Evolutionary conservation across 2,888 invertebrate genomes (phyloP).

Genomic region (Abrostola tripartita): DNA sequence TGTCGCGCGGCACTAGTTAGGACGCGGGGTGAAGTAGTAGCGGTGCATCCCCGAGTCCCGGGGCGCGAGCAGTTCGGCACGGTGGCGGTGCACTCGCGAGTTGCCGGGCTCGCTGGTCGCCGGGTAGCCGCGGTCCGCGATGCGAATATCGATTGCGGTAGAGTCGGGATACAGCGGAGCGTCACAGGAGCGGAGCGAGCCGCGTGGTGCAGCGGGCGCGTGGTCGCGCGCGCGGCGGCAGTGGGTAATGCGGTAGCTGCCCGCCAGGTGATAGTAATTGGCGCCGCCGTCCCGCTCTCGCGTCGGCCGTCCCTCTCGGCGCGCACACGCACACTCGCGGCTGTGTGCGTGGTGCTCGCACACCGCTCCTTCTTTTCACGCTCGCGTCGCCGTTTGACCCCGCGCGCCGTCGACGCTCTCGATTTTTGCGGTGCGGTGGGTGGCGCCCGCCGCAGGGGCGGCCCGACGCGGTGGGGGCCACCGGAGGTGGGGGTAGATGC

Average conservation of each 20-base stretch:
- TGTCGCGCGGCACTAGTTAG: slow-evolving; percentile 66
- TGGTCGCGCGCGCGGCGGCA: slow-evolving; percentile 89
- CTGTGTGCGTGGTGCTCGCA: slow-evolving; percentile 80
- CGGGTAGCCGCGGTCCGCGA: slow-evolving; percentile 61
- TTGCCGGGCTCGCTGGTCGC: slow-evolving; percentile 50
- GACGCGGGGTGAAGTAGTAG: slow-evolving; percentile 56
- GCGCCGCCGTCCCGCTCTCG: slow-evolving; percentile 87
- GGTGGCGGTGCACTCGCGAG: slow-evolving; percentile 68
- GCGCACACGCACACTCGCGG: slow-evolving; percentile 81
- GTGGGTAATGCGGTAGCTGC: slow-evolving; percentile 90
- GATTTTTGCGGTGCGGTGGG: slow-evolving; percentile 91
- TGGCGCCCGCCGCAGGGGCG: slow-evolving; percentile 88
- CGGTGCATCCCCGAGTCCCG: slow-evolving; percentile 63
- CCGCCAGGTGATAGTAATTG: slow-evolving; percentile 90
- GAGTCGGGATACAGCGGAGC: slow-evolving; percentile 69
- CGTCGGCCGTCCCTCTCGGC: slow-evolving; percentile 86
- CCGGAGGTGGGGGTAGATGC: slow-evolving; percentile 85
- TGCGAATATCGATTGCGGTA: slow-evolving; percentile 78
- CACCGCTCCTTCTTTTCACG: slow-evolving; percentile 88
- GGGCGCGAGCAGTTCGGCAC: slow-evolving; percentile 58
- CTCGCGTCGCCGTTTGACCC: slow-evolving; percentile 88
- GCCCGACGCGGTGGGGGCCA: slow-evolving; percentile 81
- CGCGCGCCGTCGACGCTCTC: slow-evolving; percentile 88
- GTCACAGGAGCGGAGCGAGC: slow-evolving; percentile 77
- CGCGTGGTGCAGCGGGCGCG: slow-evolving; percentile 88